Conservation (phyloP, 53 echinoderm and acorn worm species). For the Mesocentrotus franciscanus region DNA sequence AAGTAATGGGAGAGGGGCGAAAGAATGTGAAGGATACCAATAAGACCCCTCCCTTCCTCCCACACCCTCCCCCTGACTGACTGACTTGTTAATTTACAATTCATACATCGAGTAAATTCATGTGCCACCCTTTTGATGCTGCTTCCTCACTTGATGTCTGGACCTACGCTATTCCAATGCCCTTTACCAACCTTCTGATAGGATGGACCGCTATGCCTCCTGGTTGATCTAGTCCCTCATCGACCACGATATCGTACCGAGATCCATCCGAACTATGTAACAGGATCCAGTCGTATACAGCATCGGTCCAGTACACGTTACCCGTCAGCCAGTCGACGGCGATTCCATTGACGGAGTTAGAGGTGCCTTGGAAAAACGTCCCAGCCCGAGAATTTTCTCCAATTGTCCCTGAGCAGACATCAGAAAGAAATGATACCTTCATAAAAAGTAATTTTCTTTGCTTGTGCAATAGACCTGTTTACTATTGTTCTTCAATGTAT, state of each 20-base stretch:
- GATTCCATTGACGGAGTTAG: slow-evolving; percentile 74
- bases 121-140: too few relatives aligned
- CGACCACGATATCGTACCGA: slow-evolving; percentile 65
- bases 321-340: slow-evolving; percentile 86
- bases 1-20: too few relatives aligned
- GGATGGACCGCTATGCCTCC: slow-evolving; percentile 88
- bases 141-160: too few relatives aligned
- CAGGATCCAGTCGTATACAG: slow-evolving; percentile 89
- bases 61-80: not conserved
- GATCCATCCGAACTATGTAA: slow-evolving; percentile 74
- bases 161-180: too few relatives aligned
- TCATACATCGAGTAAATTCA: too few relatives aligned
- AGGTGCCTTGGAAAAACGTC: slow-evolving; percentile 73
- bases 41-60: not conserved
- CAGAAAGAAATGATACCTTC: not conserved
- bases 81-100: too few relatives aligned
- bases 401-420: slow-evolving; percentile 46
- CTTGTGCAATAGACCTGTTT: too few relatives aligned
- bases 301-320: slow-evolving; percentile 86
- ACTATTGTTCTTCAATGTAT: too few relatives aligned
- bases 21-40: too few relatives aligned
- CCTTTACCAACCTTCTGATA: slow-evolving; percentile 66
- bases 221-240: slow-evolving; percentile 78
- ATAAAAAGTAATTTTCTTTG: too few relatives aligned
- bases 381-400: slow-evolving; percentile 58